Evolutionary conservation across 2,113 vertebrate genomes (phyloP).

Genomic region (Papio anubis): DNA sequence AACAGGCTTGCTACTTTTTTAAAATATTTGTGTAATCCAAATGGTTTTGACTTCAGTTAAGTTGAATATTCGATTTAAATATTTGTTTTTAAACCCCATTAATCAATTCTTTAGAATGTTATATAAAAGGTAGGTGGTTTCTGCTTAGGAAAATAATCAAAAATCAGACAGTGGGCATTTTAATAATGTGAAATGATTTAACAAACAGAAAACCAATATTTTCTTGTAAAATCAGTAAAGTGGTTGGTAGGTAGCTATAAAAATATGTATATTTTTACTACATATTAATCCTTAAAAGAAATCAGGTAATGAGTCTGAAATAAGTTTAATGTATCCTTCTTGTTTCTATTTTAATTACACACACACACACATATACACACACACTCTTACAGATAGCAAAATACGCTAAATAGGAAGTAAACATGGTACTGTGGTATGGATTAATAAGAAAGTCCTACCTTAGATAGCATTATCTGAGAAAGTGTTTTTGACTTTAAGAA

Average conservation of each 20-base stretch:
- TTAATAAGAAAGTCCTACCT: neutral
- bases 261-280: neutral
- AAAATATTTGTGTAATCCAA: constrained; percentile 53
- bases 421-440: neutral
- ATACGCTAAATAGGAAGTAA: neutral
- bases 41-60: neutral
- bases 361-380: neutral
- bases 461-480: constrained; percentile 19
- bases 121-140: neutral
- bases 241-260: neutral
- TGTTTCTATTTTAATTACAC: neutral
- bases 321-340: neutral
- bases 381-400: neutral
- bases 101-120: neutral
- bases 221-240: neutral
- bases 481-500: neutral
- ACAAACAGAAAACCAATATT: neutral
- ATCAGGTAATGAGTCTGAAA: neutral
- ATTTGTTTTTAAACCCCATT: neutral
- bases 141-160: neutral
- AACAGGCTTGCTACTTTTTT: neutral
- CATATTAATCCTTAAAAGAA: neutral
- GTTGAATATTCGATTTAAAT: constrained; percentile 24
- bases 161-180: neutral
- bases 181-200: neutral